Percentiles rank a stretch among this genome's conserved stretches.
These are phyloP conservation scores for Potamarius usumacintae DNA, from an alignment of 2,113 vertebrate species.

Conservation along the genomic window DNA sequence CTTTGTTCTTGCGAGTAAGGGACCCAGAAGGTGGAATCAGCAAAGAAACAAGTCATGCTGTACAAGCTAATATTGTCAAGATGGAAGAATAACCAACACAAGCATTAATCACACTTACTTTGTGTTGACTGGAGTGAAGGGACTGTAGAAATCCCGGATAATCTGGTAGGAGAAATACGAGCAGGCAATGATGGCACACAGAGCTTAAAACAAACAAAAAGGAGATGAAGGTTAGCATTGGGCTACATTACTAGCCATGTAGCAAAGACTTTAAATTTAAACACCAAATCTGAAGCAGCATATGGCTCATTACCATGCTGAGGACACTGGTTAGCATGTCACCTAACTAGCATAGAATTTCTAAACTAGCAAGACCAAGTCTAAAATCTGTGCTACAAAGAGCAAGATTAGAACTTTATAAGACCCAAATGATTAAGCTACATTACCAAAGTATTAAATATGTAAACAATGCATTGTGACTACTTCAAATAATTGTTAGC, in stretches of 20 bases:
- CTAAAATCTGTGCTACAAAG: neutral
- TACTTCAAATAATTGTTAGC: neutral
- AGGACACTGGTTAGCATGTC: neutral
- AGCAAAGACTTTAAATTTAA: neutral
- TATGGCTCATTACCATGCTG: too few species aligned
- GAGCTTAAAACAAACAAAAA: constrained; percentile 64
- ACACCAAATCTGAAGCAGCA: neutral
- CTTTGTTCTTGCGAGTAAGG: too few species aligned
- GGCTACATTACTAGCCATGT: neutral
- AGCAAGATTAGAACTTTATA: neutral
- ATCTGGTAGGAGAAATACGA: constrained; percentile 83
- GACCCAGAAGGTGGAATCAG: neutral
- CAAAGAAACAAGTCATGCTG: neutral
- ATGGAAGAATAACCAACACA: too few species aligned
- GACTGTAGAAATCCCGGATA: constrained; percentile 80
- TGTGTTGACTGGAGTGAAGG: constrained; percentile 74
- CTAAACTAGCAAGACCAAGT: neutral
- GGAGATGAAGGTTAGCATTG: neutral
- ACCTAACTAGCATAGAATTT: neutral
- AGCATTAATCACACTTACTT: constrained; percentile 72
- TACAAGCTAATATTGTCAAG: neutral
- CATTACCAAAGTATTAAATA: neutral
- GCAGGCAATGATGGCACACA: constrained; percentile 77
- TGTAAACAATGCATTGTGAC: neutral
- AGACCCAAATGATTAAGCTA: neutral